Conservation (phyloP, 2,797 vertebrate species). For the Anas flavirostris region DNA sequence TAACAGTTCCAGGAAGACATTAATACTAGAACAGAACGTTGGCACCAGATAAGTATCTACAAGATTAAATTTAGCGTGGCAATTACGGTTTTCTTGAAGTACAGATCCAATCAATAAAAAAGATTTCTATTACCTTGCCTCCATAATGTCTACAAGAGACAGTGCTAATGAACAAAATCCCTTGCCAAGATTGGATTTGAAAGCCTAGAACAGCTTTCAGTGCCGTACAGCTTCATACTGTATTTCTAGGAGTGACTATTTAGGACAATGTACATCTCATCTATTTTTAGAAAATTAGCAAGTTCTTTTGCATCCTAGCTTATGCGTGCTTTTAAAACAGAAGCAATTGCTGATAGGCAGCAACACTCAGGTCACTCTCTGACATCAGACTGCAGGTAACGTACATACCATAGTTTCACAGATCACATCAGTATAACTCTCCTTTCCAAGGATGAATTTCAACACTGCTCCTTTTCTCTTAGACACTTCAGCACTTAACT, state of each 20-base stretch:
- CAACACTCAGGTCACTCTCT: neutral
- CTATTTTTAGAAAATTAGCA: neutral
- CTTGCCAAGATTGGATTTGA: conserved; percentile 55
- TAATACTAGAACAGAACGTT: conserved; percentile 44
- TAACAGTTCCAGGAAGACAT: conserved; percentile 55
- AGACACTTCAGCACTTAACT: neutral
- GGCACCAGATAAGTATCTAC: conserved; percentile 41
- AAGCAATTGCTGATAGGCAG: neutral
- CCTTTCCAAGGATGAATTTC: neutral
- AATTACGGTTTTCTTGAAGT: conserved; percentile 63
- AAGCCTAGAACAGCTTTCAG: conserved; percentile 16
- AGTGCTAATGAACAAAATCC: conserved; percentile 45
- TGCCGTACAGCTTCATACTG: neutral
- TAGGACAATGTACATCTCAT: neutral
- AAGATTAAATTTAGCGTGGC: conserved; percentile 66
- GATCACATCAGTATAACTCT: neutral
- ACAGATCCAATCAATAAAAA: conserved; percentile 58
- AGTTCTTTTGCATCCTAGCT: neutral
- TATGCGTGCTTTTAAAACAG: neutral
- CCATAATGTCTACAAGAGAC: conserved; percentile 31
- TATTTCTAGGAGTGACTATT: neutral
- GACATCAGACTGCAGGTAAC: neutral
- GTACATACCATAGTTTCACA: neutral
- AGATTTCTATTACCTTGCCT: conserved; percentile 63
- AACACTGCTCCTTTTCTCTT: neutral